Evolutionary conservation across 2,797 vertebrate species (phyloP), one percentile per base, ranked within the genome.

Genomic region (Limosa lapponica): DNA sequence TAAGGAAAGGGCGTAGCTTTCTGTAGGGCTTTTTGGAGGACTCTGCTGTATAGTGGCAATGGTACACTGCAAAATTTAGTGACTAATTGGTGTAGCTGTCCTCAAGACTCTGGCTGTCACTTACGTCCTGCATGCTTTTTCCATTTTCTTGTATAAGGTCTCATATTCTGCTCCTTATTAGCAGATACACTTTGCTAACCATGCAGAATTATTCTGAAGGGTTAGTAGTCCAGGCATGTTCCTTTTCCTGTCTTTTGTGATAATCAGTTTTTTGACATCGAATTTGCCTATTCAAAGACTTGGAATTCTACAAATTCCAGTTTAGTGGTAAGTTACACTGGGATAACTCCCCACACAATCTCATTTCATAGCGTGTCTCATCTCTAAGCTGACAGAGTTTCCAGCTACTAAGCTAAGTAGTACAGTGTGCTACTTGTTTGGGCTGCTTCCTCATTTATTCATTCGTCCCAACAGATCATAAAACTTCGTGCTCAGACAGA

Each of bases 401-500:
- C 46, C 23, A 64, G 24, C 25, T 52, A 14, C 4, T 28, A 34
- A 87, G 25, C 66, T 61, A 22, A 69, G 28, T 49, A 72, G 32
- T 49, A 51, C 41, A 52, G 6, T 27, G 5, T 62, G 7, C 49
- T 85, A 13, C 48, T 54, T 83, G 43, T 61, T 55, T n/a, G n/a
- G 36, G 15, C 32, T 82, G 15, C 2, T 65, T 39, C 30, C n/a
- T 95, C 39, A 44, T 44, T 75, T 95, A 19, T 18, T 44, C 25
- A 51, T 91, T 72, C 86, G 37, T 95, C 90, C 96, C 64, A 67
- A 87, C 95, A 99, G 99, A 99, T 99, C 93, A 99, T 99, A 95
- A 99, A 99, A 97, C 99, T 99, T 96, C 99, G 99, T 28, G 98
- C 99, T 84, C 99, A 99, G 98, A 99, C 98, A 3, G 99, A 99